Evolutionary conservation across 2,888 invertebrate species (phyloP).

Genomic region (Theretra japonica): DNA sequence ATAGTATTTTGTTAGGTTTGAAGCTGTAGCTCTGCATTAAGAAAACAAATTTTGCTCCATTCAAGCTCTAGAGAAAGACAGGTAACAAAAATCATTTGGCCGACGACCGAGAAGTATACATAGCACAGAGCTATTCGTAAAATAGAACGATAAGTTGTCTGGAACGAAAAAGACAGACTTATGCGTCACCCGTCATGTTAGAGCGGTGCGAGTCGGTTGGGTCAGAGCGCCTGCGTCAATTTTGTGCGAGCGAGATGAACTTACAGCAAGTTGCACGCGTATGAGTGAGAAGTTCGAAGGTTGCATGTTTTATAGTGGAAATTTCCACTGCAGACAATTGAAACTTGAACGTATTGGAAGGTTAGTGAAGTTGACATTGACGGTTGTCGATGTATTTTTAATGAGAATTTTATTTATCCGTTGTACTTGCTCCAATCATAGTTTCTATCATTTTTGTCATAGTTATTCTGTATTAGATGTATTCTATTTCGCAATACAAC

Average conservation of each 20-base stretch:
- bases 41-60: slow-evolving; percentile 80
- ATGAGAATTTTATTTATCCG: neutral
- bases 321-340: slow-evolving; percentile 84
- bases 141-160: slow-evolving; percentile 78
- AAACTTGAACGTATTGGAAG: slow-evolving; percentile 75
- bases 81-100: slow-evolving; percentile 82
- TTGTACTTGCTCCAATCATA: neutral
- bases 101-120: slow-evolving; percentile 85
- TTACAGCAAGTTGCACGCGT: slow-evolving; percentile 55
- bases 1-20: slow-evolving; percentile 82
- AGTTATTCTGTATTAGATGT: neutral
- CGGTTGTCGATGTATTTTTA: slow-evolving; percentile 29
- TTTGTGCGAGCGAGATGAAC: slow-evolving; percentile 63
- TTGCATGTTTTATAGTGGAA: slow-evolving; percentile 83
- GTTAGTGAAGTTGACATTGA: slow-evolving; percentile 51
- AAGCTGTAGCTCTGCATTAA: slow-evolving; percentile 83
- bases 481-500: no score
- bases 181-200: slow-evolving; percentile 52
- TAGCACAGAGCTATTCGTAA: slow-evolving; percentile 84
- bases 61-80: slow-evolving; percentile 84
- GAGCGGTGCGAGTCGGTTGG: slow-evolving; percentile 69
- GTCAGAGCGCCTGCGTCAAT: slow-evolving; percentile 81
- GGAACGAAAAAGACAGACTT: slow-evolving; percentile 66
- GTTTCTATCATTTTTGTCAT: neutral
- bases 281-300: slow-evolving; percentile 67